These are phyloP conservation scores for Molossus alvarezi DNA, from an alignment of 2,797 vertebrate genomes.

Conservation along the genomic window DNA sequence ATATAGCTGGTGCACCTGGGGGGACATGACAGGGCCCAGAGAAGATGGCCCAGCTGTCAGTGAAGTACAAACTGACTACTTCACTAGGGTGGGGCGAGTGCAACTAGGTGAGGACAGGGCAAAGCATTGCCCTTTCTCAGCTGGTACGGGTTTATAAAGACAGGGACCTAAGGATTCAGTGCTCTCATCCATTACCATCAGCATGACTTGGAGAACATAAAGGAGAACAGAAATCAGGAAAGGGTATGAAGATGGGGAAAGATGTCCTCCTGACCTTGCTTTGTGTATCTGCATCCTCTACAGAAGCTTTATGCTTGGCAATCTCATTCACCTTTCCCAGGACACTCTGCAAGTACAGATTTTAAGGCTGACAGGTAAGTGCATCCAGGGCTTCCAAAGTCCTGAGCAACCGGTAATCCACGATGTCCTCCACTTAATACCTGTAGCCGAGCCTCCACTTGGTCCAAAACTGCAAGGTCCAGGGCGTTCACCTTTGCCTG, in stretches of 20 bases:
- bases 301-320: slow-evolving; percentile 95
- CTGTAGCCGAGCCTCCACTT: slow-evolving; percentile 97
- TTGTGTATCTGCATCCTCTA: slow-evolving; percentile 96
- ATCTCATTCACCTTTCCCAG: slow-evolving; percentile 98
- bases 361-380: slow-evolving; percentile 39
- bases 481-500: slow-evolving; percentile 96
- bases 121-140: background rate
- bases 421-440: slow-evolving; percentile 85
- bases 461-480: slow-evolving; percentile 95
- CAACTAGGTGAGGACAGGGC: background rate
- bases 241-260: background rate
- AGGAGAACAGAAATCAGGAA: background rate
- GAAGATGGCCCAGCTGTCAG: background rate
- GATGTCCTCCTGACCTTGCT: slow-evolving; percentile 92
- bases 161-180: background rate
- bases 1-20: slow-evolving; percentile 95
- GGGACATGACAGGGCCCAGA: background rate
- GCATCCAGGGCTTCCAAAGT: slow-evolving; percentile 8
- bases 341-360: slow-evolving; percentile 92
- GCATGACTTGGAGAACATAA: background rate
- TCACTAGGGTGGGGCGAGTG: background rate
- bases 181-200: background rate
- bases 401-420: background rate
- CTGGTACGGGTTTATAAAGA: background rate
- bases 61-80: background rate